A percentile compares a stretch with the other conserved stretches of the same genome.
Evolutionary conservation across 2,888 invertebrate species (phyloP).

Genomic region (Sarcophaga rosellei): DNA sequence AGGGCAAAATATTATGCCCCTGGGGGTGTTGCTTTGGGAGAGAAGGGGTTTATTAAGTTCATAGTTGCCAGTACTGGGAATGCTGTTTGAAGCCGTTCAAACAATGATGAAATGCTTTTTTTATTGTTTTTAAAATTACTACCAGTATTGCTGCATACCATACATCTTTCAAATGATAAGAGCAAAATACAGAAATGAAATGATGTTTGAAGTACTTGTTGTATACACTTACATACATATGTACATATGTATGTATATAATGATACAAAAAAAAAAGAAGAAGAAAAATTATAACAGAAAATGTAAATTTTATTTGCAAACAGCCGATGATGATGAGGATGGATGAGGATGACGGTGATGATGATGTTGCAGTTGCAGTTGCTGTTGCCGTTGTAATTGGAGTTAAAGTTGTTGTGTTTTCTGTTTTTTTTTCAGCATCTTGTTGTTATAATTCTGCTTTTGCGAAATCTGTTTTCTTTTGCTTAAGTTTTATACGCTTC

Average conservation of each 20-base stretch:
- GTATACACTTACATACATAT: conserved; percentile 4
- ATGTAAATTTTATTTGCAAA: conserved; percentile 62
- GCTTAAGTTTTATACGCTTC: conserved; percentile 13
- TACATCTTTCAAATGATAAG: conserved; percentile 3
- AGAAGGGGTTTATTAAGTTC: conserved; percentile 32
- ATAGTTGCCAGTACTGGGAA: conserved; percentile 38
- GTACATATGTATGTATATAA: neutral
- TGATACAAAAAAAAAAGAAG: neutral
- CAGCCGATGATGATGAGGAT: neutral
- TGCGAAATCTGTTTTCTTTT: conserved; percentile 23
- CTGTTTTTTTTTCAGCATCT: neutral
- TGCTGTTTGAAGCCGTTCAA: conserved; percentile 43
- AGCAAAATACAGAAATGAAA: conserved; percentile 13
- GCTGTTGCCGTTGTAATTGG: conserved; percentile 31
- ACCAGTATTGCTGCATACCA: conserved; percentile 7
- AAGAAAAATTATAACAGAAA: conserved; percentile 61
- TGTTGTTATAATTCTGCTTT: neutral
- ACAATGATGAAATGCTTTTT: conserved; percentile 64
- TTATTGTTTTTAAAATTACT: conserved; percentile 57
- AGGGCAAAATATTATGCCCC: neutral
- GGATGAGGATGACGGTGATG: conserved; percentile 20
- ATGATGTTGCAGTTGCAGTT: conserved; percentile 27
- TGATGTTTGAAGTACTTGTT: conserved; percentile 3
- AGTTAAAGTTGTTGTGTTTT: conserved; percentile 45
- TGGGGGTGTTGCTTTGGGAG: neutral